Conservation (phyloP, 2,113 vertebrate species). For the Diphyllodes magnificus region DNA sequence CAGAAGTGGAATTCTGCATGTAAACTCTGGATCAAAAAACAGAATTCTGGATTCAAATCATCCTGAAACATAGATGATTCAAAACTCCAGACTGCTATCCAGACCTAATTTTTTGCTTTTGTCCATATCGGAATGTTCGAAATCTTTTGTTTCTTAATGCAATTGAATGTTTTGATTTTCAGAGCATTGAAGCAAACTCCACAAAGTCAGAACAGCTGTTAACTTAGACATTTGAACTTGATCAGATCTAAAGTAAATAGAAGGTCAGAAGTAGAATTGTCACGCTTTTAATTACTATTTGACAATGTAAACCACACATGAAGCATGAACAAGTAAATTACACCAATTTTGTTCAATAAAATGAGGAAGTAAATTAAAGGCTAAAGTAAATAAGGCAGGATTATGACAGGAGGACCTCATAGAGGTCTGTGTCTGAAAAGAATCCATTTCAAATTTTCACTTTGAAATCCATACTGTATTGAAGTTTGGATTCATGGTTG, state of each 20-base stretch:
- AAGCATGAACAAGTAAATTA: not conserved
- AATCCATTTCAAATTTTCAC: not conserved
- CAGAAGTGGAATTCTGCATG: not conserved
- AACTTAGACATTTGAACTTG: not conserved
- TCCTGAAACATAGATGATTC: not conserved
- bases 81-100: not conserved
- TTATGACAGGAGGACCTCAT: not conserved
- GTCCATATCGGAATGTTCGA: not conserved
- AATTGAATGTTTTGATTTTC: not conserved
- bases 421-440: not conserved
- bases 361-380: not conserved
- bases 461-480: not conserved
- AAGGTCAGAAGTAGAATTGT: not conserved
- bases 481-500: not conserved
- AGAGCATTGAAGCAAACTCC: not conserved
- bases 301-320: not conserved
- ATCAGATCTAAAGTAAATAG: not conserved
- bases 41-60: not conserved
- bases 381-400: not conserved
- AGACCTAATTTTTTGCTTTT: not conserved
- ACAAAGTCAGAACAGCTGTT: not conserved
- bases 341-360: not conserved
- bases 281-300: not conserved
- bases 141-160: not conserved
- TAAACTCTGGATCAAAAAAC: not conserved